phyloP scores from a whole-genome alignment of 2,888 invertebrate genomes.

The Limnephilus auricula region DNA sequence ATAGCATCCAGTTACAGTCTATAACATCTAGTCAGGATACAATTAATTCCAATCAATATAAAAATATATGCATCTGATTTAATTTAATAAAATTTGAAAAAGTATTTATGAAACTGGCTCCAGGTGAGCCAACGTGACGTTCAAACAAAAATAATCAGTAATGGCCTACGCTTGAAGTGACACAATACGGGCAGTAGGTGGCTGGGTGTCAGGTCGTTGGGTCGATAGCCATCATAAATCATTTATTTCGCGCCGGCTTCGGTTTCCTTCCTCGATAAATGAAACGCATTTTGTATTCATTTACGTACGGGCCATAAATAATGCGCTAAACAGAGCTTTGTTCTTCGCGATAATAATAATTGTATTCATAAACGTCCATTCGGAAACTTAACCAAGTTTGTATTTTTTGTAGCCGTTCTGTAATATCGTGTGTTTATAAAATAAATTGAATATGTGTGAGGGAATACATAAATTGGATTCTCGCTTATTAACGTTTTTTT shows the following conservation, averaged over 20 bases:
- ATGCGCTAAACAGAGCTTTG: background rate
- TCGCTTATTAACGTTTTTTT: too few relatives aligned
- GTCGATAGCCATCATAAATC: constrained; percentile 48
- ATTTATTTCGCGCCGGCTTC: constrained; percentile 38
- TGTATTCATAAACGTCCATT: background rate
- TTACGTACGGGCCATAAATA: constrained; percentile 15
- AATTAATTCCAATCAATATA: too few relatives aligned
- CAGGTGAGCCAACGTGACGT: constrained; percentile 43
- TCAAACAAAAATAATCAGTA: constrained; percentile 45
- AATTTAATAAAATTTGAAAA: background rate
- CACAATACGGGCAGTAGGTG: constrained; percentile 37
- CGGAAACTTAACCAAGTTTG: background rate
- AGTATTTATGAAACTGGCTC: constrained; percentile 18
- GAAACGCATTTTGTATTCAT: constrained; percentile 31
- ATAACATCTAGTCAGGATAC: too few relatives aligned
- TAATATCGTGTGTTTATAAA: background rate
- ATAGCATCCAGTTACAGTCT: too few relatives aligned
- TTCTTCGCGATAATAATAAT: background rate
- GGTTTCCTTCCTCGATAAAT: constrained; percentile 35
- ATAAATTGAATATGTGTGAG: background rate
- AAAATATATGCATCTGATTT: background rate
- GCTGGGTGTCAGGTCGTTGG: too few relatives aligned
- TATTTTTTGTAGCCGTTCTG: background rate
- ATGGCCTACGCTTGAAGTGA: constrained; percentile 25
- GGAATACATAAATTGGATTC: too few relatives aligned